Evolutionary conservation across 2,113 vertebrate species (phyloP).

Genomic region (Peromyscus leucopus): DNA sequence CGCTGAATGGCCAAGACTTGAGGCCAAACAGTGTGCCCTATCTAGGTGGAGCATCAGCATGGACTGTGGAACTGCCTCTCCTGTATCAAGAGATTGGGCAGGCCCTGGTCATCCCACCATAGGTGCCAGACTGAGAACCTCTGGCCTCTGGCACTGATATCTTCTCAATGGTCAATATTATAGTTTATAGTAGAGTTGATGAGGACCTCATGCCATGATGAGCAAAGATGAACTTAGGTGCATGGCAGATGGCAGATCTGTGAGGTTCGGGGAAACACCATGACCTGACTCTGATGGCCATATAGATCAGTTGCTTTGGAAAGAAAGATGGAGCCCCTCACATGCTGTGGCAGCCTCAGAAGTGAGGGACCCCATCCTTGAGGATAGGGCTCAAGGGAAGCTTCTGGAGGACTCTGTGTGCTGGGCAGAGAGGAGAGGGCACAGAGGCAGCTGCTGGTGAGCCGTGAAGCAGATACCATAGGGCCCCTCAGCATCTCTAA

Average conservation of each 20-base stretch:
- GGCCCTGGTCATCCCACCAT: background rate
- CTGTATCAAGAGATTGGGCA: fast-evolving
- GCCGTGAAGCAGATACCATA: too few relatives aligned
- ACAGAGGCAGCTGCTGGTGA: background rate
- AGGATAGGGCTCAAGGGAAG: background rate
- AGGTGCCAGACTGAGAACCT: background rate
- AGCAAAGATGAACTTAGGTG: background rate
- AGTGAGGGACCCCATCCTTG: too few relatives aligned
- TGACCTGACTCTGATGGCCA: background rate
- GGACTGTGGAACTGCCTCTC: too few relatives aligned
- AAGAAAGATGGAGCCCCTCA: background rate
- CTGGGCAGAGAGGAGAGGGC: background rate
- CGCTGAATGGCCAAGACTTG: background rate
- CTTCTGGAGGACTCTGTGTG: background rate
- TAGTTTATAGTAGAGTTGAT: background rate
- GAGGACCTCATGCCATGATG: background rate
- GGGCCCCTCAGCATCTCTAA: background rate
- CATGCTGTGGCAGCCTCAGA: background rate
- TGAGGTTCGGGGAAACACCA: background rate
- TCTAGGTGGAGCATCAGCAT: background rate
- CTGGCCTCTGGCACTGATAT: too few relatives aligned
- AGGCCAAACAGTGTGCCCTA: background rate
- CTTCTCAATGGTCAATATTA: background rate
- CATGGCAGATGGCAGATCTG: background rate
- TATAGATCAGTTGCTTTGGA: background rate